Evolutionary conservation across 2,797 vertebrate species (phyloP).

Genomic region (Acanthurus lineatus): DNA sequence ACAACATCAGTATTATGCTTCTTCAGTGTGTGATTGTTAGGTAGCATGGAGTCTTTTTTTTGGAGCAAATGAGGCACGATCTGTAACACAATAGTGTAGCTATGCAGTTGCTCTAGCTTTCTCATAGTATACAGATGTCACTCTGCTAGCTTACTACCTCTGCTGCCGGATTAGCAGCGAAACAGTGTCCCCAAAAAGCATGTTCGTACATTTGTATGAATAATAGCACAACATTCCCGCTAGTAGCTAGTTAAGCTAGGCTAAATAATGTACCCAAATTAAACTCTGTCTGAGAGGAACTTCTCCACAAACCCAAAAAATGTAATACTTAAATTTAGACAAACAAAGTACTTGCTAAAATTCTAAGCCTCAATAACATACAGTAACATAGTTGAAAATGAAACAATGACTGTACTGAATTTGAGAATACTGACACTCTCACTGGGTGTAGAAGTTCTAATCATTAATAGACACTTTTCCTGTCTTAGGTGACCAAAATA

Average conservation of each 20-base stretch:
- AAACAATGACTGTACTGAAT: background rate
- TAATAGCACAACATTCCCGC: background rate
- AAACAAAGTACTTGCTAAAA: background rate
- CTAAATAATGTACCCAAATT: background rate
- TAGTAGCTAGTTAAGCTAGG: background rate
- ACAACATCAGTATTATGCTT: too few species aligned
- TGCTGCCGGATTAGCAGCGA: background rate
- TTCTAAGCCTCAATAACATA: background rate
- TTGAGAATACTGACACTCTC: background rate
- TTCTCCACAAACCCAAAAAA: background rate
- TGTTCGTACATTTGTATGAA: background rate
- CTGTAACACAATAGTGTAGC: background rate
- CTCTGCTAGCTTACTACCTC: background rate
- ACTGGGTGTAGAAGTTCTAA: too few species aligned
- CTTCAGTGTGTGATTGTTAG: too few species aligned
- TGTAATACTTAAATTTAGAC: background rate
- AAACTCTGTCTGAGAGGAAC: background rate
- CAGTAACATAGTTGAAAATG: background rate
- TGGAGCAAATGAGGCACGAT: background rate
- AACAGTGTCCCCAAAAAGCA: too few species aligned
- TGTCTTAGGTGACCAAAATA: background rate
- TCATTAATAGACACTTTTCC: background rate
- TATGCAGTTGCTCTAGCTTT: background rate
- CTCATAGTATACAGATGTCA: background rate
- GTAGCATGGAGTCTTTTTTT: too few species aligned